Evolutionary conservation across 2,113 vertebrate species (phyloP).

Genomic region (Phyllostomus discolor): DNA sequence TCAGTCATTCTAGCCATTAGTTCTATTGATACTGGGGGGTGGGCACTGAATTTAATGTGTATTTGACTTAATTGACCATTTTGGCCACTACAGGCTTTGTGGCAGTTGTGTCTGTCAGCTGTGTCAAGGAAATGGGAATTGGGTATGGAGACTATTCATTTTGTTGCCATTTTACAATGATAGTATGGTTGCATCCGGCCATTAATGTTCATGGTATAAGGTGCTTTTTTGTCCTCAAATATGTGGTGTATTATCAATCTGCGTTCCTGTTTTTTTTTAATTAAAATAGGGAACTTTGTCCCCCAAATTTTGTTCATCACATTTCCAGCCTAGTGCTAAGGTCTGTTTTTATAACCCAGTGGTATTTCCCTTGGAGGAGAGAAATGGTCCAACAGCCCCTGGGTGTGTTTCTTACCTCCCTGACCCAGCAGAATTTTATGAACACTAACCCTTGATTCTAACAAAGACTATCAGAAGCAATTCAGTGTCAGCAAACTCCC

Average conservation of each 20-base stretch:
- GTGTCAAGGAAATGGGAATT: neutral
- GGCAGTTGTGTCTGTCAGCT: neutral
- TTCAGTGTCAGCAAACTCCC: neutral
- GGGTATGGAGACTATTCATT: neutral
- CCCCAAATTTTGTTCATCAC: neutral
- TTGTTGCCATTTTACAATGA: neutral
- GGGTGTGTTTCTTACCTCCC: neutral
- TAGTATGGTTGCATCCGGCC: neutral
- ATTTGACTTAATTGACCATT: conserved; percentile 30
- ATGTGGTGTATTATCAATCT: neutral
- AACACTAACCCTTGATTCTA: neutral
- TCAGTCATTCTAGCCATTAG: conserved; percentile 15
- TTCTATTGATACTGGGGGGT: conserved; percentile 42
- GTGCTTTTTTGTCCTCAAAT: neutral
- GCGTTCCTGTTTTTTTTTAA: neutral
- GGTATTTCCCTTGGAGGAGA: neutral
- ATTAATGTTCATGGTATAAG: neutral
- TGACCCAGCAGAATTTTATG: neutral
- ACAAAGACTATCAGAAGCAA: neutral
- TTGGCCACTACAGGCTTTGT: neutral
- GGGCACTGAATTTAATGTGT: neutral
- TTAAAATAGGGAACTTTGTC: neutral
- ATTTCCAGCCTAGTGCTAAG: neutral
- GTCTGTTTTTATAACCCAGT: neutral
- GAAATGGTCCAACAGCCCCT: neutral